These are phyloP conservation scores for Lomographa bimaculata DNA, from an alignment of 2,888 invertebrate species.

Conservation along the genomic window DNA sequence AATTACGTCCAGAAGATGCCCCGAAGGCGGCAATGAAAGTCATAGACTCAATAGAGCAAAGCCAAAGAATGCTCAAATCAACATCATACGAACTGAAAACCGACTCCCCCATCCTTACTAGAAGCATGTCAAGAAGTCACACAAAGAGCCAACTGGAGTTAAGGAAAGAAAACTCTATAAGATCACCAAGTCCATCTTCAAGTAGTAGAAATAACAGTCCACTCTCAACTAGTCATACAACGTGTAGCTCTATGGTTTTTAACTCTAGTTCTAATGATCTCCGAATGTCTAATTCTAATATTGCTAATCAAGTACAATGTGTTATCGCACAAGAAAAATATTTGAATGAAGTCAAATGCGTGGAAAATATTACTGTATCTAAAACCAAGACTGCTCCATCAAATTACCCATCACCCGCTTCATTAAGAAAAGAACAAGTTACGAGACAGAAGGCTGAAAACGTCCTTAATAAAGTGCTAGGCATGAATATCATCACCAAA, in stretches of 20 bases:
- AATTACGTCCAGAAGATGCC: conserved; percentile 74
- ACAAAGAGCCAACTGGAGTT: conserved; percentile 73
- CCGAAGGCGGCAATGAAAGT: conserved; percentile 74
- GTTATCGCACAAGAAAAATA: conserved; percentile 81
- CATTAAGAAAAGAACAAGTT: conserved; percentile 70
- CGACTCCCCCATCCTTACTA: conserved; percentile 66
- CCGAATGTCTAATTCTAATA: conserved; percentile 76
- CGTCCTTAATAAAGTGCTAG: conserved; percentile 75
- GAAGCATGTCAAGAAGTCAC: conserved; percentile 59
- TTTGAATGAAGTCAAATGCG: conserved; percentile 77
- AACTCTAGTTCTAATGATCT: conserved; percentile 79
- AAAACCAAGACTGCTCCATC: conserved; percentile 59
- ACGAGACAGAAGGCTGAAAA: conserved; percentile 78
- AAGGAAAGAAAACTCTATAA: conserved; percentile 67
- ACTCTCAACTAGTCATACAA: conserved; percentile 77
- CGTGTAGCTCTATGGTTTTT: conserved; percentile 81
- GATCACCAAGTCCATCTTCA: conserved; percentile 74
- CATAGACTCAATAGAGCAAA: conserved; percentile 78
- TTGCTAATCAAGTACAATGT: conserved; percentile 76
- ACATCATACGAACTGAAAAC: conserved; percentile 76
- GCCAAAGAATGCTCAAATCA: conserved; percentile 77
- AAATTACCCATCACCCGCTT: conserved; percentile 63
- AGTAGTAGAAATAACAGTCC: conserved; percentile 77
- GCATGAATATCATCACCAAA: conserved; percentile 74
- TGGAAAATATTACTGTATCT: conserved; percentile 74